Evolutionary conservation across 2,113 vertebrate species (phyloP), one percentile per base, ranked within the genome.

Genomic region (Notiomystis cincta): DNA sequence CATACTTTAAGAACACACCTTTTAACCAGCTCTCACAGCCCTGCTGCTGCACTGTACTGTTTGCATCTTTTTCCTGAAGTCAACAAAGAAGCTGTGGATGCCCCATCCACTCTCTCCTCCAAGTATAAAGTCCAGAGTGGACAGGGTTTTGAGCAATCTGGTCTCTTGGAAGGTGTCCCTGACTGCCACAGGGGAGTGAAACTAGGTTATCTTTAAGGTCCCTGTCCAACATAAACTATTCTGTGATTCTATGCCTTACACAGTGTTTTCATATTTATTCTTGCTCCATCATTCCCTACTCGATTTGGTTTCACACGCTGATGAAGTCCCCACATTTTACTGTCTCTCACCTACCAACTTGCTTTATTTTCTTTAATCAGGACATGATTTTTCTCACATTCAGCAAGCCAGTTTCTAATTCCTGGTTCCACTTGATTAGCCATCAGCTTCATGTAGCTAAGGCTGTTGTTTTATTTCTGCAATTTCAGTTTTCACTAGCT

Each of bases 1-100:
- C 35, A 61, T 5, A 0, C 42, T 80, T 58, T 6, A 20, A 67
- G 21, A 65, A 40, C 1, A 9, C 0, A 1, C 15, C 15, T 70
- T 86, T 58, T 70, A 78, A 37, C 10, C 11, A 15, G 30, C 35
- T 28, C 18, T 47, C 42, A 11, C 47, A 10, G 28, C n/a, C 42
- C 27, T 19, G 13, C 13, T 30, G 15, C n/a, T 57, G 37, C n/a
- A 51, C 30, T 10, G 3, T 2, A 4, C 8, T 14, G 19, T 31
- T 57, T 20, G 18, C 17, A 25, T 24, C n/a, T 70, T 64, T 31
- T 31, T 33, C 22, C 60, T 40, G 27, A 82, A 37, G 47, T 35
- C 56, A 48, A 6, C 31, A 40, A 56, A 77, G 47, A 47, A 31
- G 35, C 22, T 42, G 35, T 42, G 40, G 31, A 56, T 70, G 51